phyloP scores from a whole-genome alignment of 2,113 vertebrate genomes.

The Vombatus ursinus region DNA sequence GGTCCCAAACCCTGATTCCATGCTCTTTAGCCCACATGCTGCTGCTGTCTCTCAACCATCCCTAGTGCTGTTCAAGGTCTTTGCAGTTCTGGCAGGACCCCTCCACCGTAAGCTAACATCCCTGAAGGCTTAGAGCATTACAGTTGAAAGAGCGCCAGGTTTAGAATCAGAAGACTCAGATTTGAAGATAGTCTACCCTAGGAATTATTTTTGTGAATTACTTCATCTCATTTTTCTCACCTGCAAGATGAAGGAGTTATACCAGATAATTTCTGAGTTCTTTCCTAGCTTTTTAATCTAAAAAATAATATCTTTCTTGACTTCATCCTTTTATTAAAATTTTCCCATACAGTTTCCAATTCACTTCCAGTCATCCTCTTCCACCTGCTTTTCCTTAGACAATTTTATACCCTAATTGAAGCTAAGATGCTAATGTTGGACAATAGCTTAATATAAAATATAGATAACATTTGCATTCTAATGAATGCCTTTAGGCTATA shows the following conservation, averaged over 20 bases:
- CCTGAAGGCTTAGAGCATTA: not conserved
- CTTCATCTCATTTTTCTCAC: not conserved
- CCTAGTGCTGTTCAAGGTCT: not conserved
- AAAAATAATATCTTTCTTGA: not conserved
- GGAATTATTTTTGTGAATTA: not conserved
- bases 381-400: not conserved
- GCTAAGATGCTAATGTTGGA: not conserved
- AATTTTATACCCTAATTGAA: not conserved
- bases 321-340: not conserved
- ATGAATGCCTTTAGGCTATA: not conserved
- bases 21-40: not conserved
- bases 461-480: not conserved
- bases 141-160: not conserved
- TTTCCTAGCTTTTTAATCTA: not conserved
- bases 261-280: not conserved
- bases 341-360: not conserved
- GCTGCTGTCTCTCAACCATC: not conserved
- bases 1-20: not conserved
- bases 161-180: not conserved
- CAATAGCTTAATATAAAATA: not conserved
- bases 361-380: not conserved
- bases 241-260: not conserved
- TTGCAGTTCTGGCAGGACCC: not conserved
- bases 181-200: not conserved
- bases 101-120: not conserved